Base-by-base conservation (phyloP, 2,797 vertebrate species). In the Malurus splendens region DNA sequence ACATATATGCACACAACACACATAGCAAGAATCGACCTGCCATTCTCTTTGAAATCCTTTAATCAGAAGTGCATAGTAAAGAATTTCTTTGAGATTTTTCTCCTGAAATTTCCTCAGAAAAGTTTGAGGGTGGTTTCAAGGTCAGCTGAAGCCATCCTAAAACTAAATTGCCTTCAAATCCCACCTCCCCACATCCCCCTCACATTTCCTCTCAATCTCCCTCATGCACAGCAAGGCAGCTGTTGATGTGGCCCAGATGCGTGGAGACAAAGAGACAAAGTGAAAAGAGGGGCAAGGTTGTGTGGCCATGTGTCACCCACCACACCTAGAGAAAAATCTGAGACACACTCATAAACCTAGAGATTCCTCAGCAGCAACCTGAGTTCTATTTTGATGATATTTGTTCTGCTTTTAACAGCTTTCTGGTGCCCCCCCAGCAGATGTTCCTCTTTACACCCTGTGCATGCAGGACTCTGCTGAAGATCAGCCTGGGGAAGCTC, bases 181-280 rank as follows among this genome's bases (percentile, higher is more conserved):
- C 24, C 32, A 4, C 13, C 22, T 72, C 19, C 4, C 10, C 0
- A 1, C 4, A 18, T 47, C 6, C 4, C 6, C 6, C 3, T 71
- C 23, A 12, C 1, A 0, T 22, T 87, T 61, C 12, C 8, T 65
- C 44, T 57, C 44, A 75, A 16, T 4, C 28, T 68, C 9, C 14
- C 7, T 48, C 38, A 44, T 15, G 50, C 16, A n/a, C 23, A 64
- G 45, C 16, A 68, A 77, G n/a, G 57, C 36, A 61, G 27, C n/a
- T 64, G 45, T 25, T 9, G 13, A n/a, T 16, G 18, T 23, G 41
- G 28, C 14, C 30, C 41, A 12, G 32, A 87, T n/a, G 14, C 4
- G 4, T 47, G 80, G 13, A 33, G 66, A 19, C 32, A 60, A 67
- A 15, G 20, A 17, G 24, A 8, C 19, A 28, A 64, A 23, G 36